Percentiles rank a stretch among this genome's conserved stretches.
Conservation (phyloP, 2,888 invertebrate genomes). For the Erebia epiphron region DNA sequence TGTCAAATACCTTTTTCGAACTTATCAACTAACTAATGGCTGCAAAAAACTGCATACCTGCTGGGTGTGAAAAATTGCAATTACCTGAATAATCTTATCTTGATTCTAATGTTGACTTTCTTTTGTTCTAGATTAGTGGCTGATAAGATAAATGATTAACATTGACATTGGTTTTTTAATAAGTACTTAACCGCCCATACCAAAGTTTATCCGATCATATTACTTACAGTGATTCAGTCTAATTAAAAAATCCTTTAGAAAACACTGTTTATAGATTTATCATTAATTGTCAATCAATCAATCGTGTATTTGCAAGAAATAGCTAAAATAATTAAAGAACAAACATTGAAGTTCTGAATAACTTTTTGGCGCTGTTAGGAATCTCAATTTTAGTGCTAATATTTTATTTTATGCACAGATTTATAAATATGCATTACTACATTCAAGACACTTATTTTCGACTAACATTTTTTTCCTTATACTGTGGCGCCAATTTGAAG, state of each 20-base stretch:
- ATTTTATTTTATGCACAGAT: neutral
- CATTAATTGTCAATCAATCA: too few relatives aligned
- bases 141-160: neutral
- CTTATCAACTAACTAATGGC: neutral
- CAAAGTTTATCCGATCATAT: too few relatives aligned
- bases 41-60: constrained; percentile 1
- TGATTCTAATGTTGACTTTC: neutral
- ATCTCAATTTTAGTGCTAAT: neutral
- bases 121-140: constrained; percentile 3
- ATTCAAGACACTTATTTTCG: neutral
- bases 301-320: too few relatives aligned
- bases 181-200: neutral
- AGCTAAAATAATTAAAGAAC: too few relatives aligned
- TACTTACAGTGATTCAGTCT: too few relatives aligned
- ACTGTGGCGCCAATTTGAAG: constrained; percentile 10
- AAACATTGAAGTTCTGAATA: too few relatives aligned
- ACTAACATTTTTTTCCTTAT: neutral
- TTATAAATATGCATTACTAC: neutral
- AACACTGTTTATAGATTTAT: too few relatives aligned
- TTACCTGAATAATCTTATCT: constrained; percentile 15
- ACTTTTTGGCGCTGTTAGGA: neutral
- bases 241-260: too few relatives aligned
- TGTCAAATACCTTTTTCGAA: constrained; percentile 25
- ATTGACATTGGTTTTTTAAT: neutral
- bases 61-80: constrained; percentile 20